Evolutionary conservation across 1,140 invertebrate genomes (phyloP), one percentile per base, ranked within the genome.

Genomic region (Cryptotermes secundus): DNA sequence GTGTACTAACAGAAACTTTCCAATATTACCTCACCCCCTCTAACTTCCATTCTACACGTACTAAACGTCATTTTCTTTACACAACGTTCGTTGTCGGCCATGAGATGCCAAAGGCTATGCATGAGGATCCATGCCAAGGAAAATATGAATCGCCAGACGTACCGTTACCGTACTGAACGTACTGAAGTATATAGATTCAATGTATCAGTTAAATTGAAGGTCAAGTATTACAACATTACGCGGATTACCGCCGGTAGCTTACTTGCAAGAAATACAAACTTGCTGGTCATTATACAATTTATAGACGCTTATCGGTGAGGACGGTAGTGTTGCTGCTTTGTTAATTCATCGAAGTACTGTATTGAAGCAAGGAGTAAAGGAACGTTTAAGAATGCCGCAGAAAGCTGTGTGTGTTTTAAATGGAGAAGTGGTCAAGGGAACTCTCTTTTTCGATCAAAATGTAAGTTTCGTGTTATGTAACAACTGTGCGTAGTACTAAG

Each of bases 401-500:
- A 96, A 96, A 92, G 96, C 96, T 84, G 96, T 97, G 36, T 97
- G 96, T 89, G 96, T 97, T 86, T 90, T 97, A 83, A 94, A 94
- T 84, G 96, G 96, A 26, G 96, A 97, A 88, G 88, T 86, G 36
- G 95, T 96, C 79, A 94, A 93, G 86, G 96, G 96, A 86, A 96
- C 94, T 9, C 89, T 97, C 85, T 93, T 91, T 88, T 97, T 97
- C 87, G 92, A 93, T 79, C 96, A 97, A 91, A 89, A 92, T 89
- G 95, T 96, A 92, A 91, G 88, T 88, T 85, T 12, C 45, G 14
- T 19, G 19, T 49, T 49, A 19, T 19, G 45, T 49, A 49, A 49
- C 45, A 12, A 49, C 22, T 12, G 16, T 49, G 45, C 19, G 45
- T 49, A 49, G 45, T 49, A 49, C 4, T 49, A 49, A 49, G 19